Evolutionary conservation across 1,140 invertebrate species (phyloP), one percentile per base, ranked within the genome.

Genomic region (Oryctes rhinoceros): DNA sequence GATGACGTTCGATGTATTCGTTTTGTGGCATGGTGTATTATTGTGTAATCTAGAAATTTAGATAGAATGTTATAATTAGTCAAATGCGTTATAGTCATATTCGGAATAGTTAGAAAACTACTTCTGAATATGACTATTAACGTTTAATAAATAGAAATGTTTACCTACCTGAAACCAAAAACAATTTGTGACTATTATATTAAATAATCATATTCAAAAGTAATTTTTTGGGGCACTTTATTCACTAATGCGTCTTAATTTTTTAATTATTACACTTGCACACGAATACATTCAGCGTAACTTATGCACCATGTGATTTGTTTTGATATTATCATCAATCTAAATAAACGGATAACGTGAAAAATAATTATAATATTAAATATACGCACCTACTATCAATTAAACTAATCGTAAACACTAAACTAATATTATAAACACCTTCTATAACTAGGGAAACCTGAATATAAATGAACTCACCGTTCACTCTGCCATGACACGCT

Each of bases 1-100:
- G 93, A 88, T 98, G 96, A 76, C 98, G 92, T 85, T 99, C 99
- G 89, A 99, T 99, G 89, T 99, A 98, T 88, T 99, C 98, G 93
- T 99, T 99, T 90, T 99, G 99, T 84, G 99, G 98, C 99, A 98
- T 98, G 85, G 86, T 94, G 86, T 86, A 77, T 77, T 81, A 79
- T 18, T 67, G 71, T 71, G 35, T 13, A 74, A 76, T 76, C 18
- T 59, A 81, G 15, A 78, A 81, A n/a, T 59, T 79, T 75, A 48
- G 80, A 59, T 80, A 80, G 3, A 76, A n/a, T 15, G 47, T 39
- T n/a, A 76, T 47, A 76, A 44, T 79, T 80, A 76, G 20, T 79
- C 76, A 65, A 1, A 13, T 59, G 79, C 79, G 67, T 76, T 84
- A 81, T 48, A 80, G 81, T 80, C 85, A 86, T 82, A 86, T 86